These are phyloP conservation scores for Condylostylus longicornis DNA, from an alignment of 1,140 invertebrate genomes.

Conservation along the genomic window DNA sequence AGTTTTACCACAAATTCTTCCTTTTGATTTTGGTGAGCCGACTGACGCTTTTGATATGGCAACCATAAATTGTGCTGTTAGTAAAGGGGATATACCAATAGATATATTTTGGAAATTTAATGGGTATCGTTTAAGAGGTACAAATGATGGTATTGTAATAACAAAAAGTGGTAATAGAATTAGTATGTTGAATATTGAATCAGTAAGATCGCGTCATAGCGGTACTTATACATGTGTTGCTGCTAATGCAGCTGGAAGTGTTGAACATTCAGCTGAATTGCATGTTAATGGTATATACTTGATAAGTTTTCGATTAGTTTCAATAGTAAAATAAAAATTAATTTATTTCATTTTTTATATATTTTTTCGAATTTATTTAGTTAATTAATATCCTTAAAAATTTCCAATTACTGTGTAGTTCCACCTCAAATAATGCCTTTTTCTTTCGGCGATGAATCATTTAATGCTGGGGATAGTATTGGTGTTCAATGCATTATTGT, in stretches of 20 bases:
- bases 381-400: too few species aligned
- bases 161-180: slow-evolving; percentile 46
- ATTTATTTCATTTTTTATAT: background rate
- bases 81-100: slow-evolving; percentile 69
- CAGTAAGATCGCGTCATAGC: slow-evolving; percentile 43
- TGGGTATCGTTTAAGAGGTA: slow-evolving; percentile 22
- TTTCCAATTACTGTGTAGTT: too few species aligned
- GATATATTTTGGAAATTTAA: slow-evolving; percentile 53
- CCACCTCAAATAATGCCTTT: too few species aligned
- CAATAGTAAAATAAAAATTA: background rate
- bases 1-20: slow-evolving; percentile 48
- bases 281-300: slow-evolving; percentile 42
- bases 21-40: slow-evolving; percentile 49
- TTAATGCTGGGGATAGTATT: slow-evolving; percentile 58
- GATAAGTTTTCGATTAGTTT: background rate
- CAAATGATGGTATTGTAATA: slow-evolving; percentile 35
- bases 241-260: slow-evolving; percentile 55
- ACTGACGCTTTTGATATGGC: slow-evolving; percentile 47
- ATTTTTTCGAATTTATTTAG: too few species aligned
- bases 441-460: slow-evolving; percentile 6
- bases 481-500: slow-evolving; percentile 54
- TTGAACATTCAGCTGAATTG: slow-evolving; percentile 48
- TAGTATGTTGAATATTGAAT: slow-evolving; percentile 49
- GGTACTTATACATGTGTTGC: slow-evolving; percentile 59
- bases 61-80: slow-evolving; percentile 57